phyloP scores from a whole-genome alignment of 1,140 invertebrate genomes.

The Drosophila sturtevanti region DNA sequence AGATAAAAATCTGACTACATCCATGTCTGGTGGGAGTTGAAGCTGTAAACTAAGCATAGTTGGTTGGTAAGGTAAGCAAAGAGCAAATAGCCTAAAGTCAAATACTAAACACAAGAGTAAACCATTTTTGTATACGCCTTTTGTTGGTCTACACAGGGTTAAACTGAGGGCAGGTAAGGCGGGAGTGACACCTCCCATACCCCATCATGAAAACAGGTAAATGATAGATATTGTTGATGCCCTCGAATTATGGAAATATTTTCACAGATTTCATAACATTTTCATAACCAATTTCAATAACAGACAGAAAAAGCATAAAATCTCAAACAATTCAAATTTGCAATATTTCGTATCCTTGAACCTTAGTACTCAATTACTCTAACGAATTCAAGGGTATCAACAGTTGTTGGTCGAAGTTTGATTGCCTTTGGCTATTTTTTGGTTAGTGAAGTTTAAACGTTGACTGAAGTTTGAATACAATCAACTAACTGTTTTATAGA shows the following conservation, averaged over 20 bases:
- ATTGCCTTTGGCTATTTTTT: slow-evolving; percentile 30
- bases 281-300: no score
- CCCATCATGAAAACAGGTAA: neutral
- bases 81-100: slow-evolving; percentile 43
- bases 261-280: neutral
- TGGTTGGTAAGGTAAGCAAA: neutral
- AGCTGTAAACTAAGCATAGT: neutral
- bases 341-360: neutral
- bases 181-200: neutral
- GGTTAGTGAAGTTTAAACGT: slow-evolving; percentile 22
- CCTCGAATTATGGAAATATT: slow-evolving; percentile 5
- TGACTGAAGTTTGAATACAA: slow-evolving; percentile 5
- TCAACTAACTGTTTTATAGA: slow-evolving; percentile 3
- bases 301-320: neutral
- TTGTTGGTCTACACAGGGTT: neutral
- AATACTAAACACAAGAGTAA: slow-evolving; percentile 17
- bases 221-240: neutral
- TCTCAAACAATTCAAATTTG: neutral
- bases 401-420: slow-evolving; percentile 47
- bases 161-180: neutral
- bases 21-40: neutral
- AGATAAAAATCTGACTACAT: neutral
- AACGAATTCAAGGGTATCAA: neutral
- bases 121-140: slow-evolving; percentile 5
- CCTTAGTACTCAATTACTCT: neutral